These are phyloP conservation scores for Spodoptera litura DNA, from an alignment of 1,140 invertebrate species.

Conservation along the genomic window DNA sequence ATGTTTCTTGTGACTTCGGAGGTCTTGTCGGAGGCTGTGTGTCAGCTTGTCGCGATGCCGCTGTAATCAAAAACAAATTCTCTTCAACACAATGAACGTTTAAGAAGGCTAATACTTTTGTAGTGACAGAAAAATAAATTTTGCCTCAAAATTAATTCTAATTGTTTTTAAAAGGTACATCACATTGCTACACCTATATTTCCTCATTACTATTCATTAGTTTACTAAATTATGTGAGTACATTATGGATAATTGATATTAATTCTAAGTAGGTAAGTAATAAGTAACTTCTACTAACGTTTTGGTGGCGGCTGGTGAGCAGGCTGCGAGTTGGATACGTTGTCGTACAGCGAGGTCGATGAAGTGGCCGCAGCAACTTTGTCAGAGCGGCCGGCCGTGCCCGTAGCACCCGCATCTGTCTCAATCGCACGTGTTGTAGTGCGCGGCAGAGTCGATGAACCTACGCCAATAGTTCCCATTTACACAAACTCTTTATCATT, in stretches of 20 bases:
- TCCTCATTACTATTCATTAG: too few species aligned
- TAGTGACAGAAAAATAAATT: too few species aligned
- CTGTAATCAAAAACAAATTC: conserved; percentile 55
- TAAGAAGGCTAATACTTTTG: too few species aligned
- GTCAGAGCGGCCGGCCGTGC: conserved; percentile 85
- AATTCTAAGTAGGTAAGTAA: too few species aligned
- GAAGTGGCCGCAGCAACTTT: conserved; percentile 94
- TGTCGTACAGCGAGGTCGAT: conserved; percentile 96
- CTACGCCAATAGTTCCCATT: conserved; percentile 76
- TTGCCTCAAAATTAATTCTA: too few species aligned
- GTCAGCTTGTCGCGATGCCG: conserved; percentile 76
- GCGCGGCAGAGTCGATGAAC: conserved; percentile 93
- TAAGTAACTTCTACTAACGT: conserved; percentile 65
- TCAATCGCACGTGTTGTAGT: conserved; percentile 90
- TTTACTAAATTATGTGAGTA: too few species aligned
- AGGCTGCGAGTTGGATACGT: conserved; percentile 89
- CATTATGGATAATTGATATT: too few species aligned
- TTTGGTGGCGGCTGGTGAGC: conserved; percentile 84
- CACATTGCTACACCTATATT: neutral
- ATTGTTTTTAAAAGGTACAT: too few species aligned
- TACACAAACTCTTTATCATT: neutral
- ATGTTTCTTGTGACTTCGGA: conserved; percentile 89
- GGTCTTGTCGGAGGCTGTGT: conserved; percentile 83
- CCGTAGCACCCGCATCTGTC: conserved; percentile 86
- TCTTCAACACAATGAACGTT: neutral